Base-by-base conservation (phyloP, 2,797 vertebrate genomes). In the Sebastes trivittatus region DNA sequence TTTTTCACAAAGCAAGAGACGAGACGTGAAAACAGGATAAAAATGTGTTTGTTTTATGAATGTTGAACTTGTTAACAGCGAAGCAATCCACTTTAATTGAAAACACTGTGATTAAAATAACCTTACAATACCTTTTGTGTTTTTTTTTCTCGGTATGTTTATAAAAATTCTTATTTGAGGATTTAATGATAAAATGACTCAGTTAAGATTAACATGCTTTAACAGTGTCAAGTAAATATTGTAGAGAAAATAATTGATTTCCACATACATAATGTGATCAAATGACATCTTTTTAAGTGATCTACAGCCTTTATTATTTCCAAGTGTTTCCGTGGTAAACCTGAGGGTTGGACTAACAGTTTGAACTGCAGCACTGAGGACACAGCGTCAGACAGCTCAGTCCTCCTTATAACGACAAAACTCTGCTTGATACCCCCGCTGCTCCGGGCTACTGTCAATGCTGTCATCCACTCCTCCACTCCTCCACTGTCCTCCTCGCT, bases 381-480 rank as follows among this genome's bases (percentile, higher is more conserved):
- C 81, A 70, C 30, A 13, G 59, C 38, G 71, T 76, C 86, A 83
- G 58, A 71, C 71, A 54, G 54, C 52, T 79, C 25, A 20, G 82
- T 69, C 81, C 70, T 58, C 76, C 62, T 86, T 77, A 63, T 83
- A 78, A 55, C 14, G n/a, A 66, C 63, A 84, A 84, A 90, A 77
- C 71, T 78, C 78, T 59, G 88, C 79, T 88, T 91, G 84, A 90
- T 85, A 62, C 68, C 77, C 60, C 38, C 6, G 72, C 46, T 59
- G 92, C 87, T 82, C 6, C 14, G 49, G 88, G 87, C 83, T 7
- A 65, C 83, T 88, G 90, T 92, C 89, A 79, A 14, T n/a, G 14
- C 73, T 85, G 85, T 87, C 78, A 88, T 59, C 65, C 52, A 11
- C 60, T 70, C 67, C 76, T 55, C 65, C 52, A 11, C 60, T 70